Conservation (phyloP, 2,888 invertebrate species). For the Agriopis marginaria region DNA sequence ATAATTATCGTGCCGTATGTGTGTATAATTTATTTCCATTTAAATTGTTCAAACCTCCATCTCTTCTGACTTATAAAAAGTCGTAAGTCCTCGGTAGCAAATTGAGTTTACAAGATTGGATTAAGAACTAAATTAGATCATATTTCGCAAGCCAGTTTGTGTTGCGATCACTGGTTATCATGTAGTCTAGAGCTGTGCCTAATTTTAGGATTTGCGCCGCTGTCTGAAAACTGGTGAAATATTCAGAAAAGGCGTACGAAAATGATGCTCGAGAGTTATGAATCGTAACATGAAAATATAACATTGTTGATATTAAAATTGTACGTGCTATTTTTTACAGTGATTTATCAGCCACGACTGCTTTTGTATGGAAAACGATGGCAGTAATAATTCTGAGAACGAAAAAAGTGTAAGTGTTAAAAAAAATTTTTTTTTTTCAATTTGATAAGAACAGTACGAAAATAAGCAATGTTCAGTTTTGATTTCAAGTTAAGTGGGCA, state of each 20-base stretch:
- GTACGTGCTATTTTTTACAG: background rate
- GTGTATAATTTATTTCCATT: too few species aligned
- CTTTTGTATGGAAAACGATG: too few species aligned
- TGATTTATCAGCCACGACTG: too few species aligned
- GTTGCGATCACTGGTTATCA: constrained; percentile 59
- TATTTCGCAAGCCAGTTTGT: constrained; percentile 74
- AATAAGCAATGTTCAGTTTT: too few species aligned
- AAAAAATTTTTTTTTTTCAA: too few species aligned
- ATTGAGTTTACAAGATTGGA: constrained; percentile 80
- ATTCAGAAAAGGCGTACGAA: constrained; percentile 12
- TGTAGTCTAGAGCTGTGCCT: constrained; percentile 32
- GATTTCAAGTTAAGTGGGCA: too few species aligned
- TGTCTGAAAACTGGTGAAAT: constrained; percentile 8
- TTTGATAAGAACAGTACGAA: too few species aligned
- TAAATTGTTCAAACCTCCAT: constrained; percentile 34
- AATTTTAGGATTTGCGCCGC: constrained; percentile 27
- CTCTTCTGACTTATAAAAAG: constrained; percentile 46
- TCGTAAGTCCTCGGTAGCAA: constrained; percentile 66
- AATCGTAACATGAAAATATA: background rate
- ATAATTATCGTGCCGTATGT: too few species aligned
- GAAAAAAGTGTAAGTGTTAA: too few species aligned
- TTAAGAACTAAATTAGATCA: constrained; percentile 79
- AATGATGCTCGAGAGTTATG: background rate
- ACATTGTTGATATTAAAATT: background rate
- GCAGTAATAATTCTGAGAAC: too few species aligned